Conservation (phyloP, 1,140 invertebrate genomes). For the Orussus abietinus region DNA sequence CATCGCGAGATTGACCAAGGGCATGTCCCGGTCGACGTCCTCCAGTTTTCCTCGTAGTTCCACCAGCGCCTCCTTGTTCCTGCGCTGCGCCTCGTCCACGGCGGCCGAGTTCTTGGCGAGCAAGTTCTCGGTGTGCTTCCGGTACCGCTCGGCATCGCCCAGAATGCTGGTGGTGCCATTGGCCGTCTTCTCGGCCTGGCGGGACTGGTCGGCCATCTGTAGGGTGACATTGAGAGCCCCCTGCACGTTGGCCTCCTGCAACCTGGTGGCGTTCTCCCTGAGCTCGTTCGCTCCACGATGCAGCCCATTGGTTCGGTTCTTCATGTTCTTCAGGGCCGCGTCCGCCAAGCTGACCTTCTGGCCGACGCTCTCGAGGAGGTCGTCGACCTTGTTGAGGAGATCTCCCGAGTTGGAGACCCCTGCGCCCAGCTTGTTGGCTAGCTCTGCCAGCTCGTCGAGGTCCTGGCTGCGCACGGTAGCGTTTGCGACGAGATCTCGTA, state of each 20-base stretch:
- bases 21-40: slow-evolving; percentile 68
- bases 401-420: slow-evolving; percentile 55
- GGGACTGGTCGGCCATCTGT: slow-evolving; percentile 69
- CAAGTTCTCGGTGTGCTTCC: slow-evolving; percentile 77
- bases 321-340: slow-evolving; percentile 70
- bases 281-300: slow-evolving; percentile 71
- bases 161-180: slow-evolving; percentile 57
- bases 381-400: slow-evolving; percentile 59
- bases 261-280: slow-evolving; percentile 79
- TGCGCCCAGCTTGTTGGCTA: slow-evolving; percentile 56
- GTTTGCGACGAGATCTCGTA: slow-evolving; percentile 73
- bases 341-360: slow-evolving; percentile 75
- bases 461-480: slow-evolving; percentile 70
- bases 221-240: slow-evolving; percentile 88
- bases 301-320: slow-evolving; percentile 67
- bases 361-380: slow-evolving; percentile 69
- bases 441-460: slow-evolving; percentile 61
- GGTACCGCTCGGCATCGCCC: slow-evolving; percentile 74
- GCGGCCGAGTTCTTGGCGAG: slow-evolving; percentile 66
- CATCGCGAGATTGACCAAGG: slow-evolving; percentile 82
- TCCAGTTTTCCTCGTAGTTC: slow-evolving; percentile 65
- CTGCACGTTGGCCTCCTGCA: slow-evolving; percentile 93
- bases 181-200: slow-evolving; percentile 65
- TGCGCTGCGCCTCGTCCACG: slow-evolving; percentile 68
- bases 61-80: slow-evolving; percentile 65